A percentile compares a stretch with the other conserved stretches of the same genome.
Conservation (phyloP, 1,140 invertebrate species). For the Drosophila ananassae region DNA sequence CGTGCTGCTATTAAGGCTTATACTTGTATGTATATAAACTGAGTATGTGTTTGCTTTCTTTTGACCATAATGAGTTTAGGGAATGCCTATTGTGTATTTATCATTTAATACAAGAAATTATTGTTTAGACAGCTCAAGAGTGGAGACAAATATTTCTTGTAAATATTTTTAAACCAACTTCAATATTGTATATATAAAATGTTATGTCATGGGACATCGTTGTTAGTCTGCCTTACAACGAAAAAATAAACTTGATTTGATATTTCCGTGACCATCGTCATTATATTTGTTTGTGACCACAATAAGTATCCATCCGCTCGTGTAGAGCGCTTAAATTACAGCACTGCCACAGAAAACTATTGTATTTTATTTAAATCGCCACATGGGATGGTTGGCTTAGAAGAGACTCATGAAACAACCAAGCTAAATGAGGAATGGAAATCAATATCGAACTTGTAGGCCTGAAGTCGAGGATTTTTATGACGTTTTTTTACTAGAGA, state of each 20-base stretch:
- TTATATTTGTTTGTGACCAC: constrained; percentile 52
- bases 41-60: neutral
- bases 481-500: neutral
- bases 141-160: neutral
- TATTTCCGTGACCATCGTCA: constrained; percentile 75
- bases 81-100: neutral
- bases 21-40: constrained; percentile 12
- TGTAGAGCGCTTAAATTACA: constrained; percentile 6
- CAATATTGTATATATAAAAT: neutral
- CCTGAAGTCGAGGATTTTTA: no score
- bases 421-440: neutral
- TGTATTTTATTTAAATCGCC: constrained; percentile 38
- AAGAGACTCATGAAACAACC: neutral
- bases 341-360: constrained; percentile 40
- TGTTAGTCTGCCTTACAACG: neutral
- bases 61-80: neutral
- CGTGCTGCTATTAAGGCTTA: constrained; percentile 51
- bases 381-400: neutral
- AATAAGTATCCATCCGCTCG: constrained; percentile 38
- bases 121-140: neutral
- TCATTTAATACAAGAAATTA: neutral
- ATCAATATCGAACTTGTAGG: neutral
- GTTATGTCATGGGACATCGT: neutral
- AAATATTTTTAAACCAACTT: neutral
- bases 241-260: constrained; percentile 59